Evolutionary conservation across 2,113 vertebrate species (phyloP).

Genomic region (Anolis carolinensis): DNA sequence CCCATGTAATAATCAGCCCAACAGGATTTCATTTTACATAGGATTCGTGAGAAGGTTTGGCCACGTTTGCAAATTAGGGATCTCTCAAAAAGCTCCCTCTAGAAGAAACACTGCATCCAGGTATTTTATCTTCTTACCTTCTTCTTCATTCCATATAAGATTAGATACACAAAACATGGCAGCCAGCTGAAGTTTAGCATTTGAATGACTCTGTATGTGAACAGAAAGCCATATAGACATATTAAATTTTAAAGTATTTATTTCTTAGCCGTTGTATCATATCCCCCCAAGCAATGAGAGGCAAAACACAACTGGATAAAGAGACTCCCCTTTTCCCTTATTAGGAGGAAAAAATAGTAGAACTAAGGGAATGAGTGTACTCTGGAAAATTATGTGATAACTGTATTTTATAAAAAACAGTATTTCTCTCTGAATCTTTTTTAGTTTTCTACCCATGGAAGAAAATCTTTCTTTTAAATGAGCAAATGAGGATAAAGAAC

Average conservation of each 20-base stretch:
- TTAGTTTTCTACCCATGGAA: neutral
- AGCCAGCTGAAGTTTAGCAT: slow-evolving; percentile 95
- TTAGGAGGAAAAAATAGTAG: neutral
- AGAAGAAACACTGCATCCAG: neutral
- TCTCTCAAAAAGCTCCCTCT: neutral
- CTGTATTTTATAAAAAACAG: neutral
- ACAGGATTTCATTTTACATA: neutral
- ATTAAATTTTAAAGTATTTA: neutral
- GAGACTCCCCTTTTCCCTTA: neutral
- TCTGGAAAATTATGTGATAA: neutral
- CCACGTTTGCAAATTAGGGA: neutral
- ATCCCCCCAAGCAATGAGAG: neutral
- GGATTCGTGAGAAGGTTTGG: neutral
- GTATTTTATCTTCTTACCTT: slow-evolving; percentile 82
- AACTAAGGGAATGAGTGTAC: neutral
- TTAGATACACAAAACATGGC: slow-evolving; percentile 98
- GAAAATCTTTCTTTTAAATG: neutral
- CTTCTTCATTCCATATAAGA: slow-evolving; percentile 98
- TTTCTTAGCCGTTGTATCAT: neutral
- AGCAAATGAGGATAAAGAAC: neutral
- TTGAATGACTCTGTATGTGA: slow-evolving; percentile 89
- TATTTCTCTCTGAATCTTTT: neutral
- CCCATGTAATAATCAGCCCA: neutral
- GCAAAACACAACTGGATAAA: neutral
- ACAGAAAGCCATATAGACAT: neutral